Base-by-base conservation (phyloP, 2,113 vertebrate species). In the Amblyopsis rosae region DNA sequence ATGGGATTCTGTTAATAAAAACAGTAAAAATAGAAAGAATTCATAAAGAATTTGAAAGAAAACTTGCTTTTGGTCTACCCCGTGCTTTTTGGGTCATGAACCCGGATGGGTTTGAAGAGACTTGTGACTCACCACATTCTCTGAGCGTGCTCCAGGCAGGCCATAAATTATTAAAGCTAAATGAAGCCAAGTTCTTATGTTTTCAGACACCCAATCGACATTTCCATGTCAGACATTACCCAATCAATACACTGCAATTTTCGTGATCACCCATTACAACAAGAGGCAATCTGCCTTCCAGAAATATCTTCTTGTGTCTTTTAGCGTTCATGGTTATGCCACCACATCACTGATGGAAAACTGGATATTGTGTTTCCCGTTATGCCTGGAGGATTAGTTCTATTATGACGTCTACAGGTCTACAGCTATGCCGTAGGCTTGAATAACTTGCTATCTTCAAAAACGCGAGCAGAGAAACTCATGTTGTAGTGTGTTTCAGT, bases 221-320 rank as follows among this genome's bases (percentile, higher is more conserved):
- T 73, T 82, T 86, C 82, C 77, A n/a, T 80, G 87, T 86, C 72
- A 51, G 76, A 83, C 87, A 88, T 86, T 80, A 85, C 70, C 72
- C 12, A 70, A 90, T 93, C 91, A 86, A 93, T 92, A 86, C 56
- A n/a, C 75, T 69, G 75, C 85, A 83, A 81, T 90, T 88, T 86
- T 77, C 81, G 69, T 62, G 80, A 87, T 78, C 88, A 67, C 74
- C 82, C 80, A 81, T 86, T 86, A 87, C 80, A 84, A 80, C 75
- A 55, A 46, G 70, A 91, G 79, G 87, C 86, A 75, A 89, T 88
- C 75, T 73, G 67, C 84, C 75, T 79, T 67, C 41, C 61, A 83
- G 82, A 86, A 89, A 80, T 85, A 88, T 84, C 79, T 67, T 46
- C 59, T 72, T 45, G 57, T 46, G 15, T 41, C 7, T 41, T 41